Percentiles rank a stretch among this genome's conserved stretches.
These are phyloP conservation scores for Tychaedon coryphoeus DNA, from an alignment of 2,113 vertebrate genomes.

Conservation along the genomic window DNA sequence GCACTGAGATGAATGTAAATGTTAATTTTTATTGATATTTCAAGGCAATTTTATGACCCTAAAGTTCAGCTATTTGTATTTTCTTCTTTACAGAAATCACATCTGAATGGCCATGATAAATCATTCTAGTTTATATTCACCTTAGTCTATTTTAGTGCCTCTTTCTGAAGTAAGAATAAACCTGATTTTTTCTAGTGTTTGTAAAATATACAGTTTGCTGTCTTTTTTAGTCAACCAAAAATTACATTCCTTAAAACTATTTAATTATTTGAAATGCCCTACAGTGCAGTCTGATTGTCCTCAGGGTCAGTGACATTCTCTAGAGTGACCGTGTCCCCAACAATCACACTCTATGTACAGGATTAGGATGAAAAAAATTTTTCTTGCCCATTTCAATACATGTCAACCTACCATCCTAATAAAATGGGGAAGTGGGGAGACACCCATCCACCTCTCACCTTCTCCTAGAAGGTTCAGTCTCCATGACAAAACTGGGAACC, in stretches of 20 bases:
- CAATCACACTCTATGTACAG: background rate
- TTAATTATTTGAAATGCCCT: constrained; percentile 4
- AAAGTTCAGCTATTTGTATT: constrained; percentile 18
- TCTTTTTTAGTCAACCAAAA: constrained; percentile 41
- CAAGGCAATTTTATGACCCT: background rate
- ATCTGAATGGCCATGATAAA: constrained; percentile 7
- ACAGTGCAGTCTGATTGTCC: background rate
- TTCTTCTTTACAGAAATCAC: constrained; percentile 8
- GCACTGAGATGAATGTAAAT: background rate
- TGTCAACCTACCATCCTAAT: background rate
- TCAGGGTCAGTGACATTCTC: background rate
- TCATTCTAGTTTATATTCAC: background rate
- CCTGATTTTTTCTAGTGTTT: background rate
- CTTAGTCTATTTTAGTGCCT: background rate
- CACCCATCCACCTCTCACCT: background rate
- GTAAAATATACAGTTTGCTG: constrained; percentile 14
- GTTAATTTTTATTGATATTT: constrained; percentile 25
- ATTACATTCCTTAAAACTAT: background rate
- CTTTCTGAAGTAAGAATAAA: constrained; percentile 23
- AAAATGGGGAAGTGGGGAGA: background rate
- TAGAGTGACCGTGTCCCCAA: background rate
- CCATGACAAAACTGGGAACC: constrained; percentile 1
- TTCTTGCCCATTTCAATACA: constrained; percentile 17
- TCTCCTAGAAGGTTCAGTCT: background rate
- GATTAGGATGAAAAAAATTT: background rate